Conservation (phyloP, 1,140 invertebrate species). For the Cherax quadricarinatus region DNA sequence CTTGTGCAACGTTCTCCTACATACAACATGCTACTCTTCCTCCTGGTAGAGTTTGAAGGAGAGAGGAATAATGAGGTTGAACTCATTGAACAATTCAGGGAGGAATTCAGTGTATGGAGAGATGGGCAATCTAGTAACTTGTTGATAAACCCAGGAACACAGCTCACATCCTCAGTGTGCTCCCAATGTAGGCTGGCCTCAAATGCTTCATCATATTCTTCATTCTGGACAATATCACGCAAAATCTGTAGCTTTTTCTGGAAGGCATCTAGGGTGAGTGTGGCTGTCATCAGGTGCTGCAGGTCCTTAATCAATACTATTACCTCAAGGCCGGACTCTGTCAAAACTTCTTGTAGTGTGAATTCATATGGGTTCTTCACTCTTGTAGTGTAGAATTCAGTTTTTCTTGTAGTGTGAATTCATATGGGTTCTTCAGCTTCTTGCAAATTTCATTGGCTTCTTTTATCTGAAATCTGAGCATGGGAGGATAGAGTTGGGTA, state of each 20-base stretch:
- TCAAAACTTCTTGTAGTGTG: conserved; percentile 52
- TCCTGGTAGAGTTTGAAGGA: conserved; percentile 2
- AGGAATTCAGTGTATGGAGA: conserved; percentile 22
- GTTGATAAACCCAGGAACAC: conserved; percentile 57
- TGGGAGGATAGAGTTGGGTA: neutral
- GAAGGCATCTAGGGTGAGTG: conserved; percentile 39
- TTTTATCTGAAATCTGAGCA: conserved; percentile 42
- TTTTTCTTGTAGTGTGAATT: no score
- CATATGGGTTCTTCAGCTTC: conserved; percentile 50
- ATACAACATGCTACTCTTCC: conserved; percentile 16
- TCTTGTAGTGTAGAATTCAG: no score
- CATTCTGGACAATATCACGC: conserved; percentile 51
- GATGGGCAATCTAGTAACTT: conserved; percentile 36
- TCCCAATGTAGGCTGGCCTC: conserved; percentile 44
- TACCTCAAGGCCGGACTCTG: conserved; percentile 41
- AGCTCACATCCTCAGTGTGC: conserved; percentile 39
- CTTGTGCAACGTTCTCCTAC: neutral
- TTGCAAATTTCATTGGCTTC: conserved; percentile 57
- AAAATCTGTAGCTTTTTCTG: conserved; percentile 39
- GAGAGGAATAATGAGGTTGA: neutral
- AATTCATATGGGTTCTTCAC: no score
- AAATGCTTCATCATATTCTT: conserved; percentile 37
- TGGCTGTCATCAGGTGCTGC: conserved; percentile 57
- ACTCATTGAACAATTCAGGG: conserved; percentile 43
- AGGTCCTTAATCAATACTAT: conserved; percentile 57